Percentiles rank a stretch among this genome's conserved stretches.
Conservation (phyloP, 2,888 invertebrate species). For the Trachelus iudaicus region DNA sequence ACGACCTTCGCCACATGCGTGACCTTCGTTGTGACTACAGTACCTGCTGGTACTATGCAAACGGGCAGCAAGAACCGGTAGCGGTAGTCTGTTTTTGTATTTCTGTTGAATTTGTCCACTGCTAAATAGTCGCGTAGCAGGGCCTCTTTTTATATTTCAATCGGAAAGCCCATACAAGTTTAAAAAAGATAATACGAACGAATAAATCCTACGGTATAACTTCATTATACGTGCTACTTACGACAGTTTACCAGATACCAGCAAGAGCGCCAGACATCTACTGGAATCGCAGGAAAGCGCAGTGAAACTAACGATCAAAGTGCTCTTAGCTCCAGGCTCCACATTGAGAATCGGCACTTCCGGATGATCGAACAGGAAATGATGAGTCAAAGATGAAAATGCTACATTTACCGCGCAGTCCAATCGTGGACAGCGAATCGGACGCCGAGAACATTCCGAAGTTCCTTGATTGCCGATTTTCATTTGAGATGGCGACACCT, state of each 20-base stretch:
- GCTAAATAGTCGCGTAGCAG: conserved; percentile 52
- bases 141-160: conserved; percentile 30
- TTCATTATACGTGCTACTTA: conserved; percentile 36
- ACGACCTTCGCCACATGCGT: conserved; percentile 36
- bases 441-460: conserved; percentile 58
- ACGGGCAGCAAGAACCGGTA: conserved; percentile 56
- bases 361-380: conserved; percentile 71
- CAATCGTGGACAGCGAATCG: conserved; percentile 68
- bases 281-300: conserved; percentile 52
- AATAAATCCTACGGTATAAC: not conserved
- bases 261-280: conserved; percentile 55
- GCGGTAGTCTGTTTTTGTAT: conserved; percentile 56
- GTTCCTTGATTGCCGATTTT: not conserved
- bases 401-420: conserved; percentile 69
- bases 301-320: conserved; percentile 52
- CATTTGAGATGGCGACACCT: not conserved
- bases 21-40: conserved; percentile 29
- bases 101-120: conserved; percentile 54
- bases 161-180: too few species aligned
- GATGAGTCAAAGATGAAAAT: conserved; percentile 67
- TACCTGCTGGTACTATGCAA: conserved; percentile 41
- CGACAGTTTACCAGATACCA: conserved; percentile 60
- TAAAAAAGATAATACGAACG: not conserved
- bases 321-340: conserved; percentile 56
- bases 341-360: conserved; percentile 63